Percentiles rank a stretch among this genome's conserved stretches.
Evolutionary conservation across 2,797 vertebrate species (phyloP).

Genomic region (Macroramphosus scolopax): DNA sequence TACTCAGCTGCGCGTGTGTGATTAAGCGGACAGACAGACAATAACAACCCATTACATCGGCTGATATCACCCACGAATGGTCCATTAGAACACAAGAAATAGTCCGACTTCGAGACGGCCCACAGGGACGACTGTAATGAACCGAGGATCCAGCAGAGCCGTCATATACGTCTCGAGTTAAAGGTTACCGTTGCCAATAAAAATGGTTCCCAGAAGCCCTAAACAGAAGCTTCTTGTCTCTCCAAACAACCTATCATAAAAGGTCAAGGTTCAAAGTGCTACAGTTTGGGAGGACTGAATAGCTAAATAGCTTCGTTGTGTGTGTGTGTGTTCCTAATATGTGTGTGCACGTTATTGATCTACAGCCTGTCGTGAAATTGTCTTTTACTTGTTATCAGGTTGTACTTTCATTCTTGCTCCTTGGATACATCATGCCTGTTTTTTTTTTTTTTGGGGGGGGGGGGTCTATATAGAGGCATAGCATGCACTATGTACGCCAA

Average conservation of each 20-base stretch:
- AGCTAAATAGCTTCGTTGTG: slow-evolving; percentile 2
- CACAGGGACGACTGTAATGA: slow-evolving; percentile 47
- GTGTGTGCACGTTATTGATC: slow-evolving; percentile 18
- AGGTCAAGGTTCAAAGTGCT: slow-evolving; percentile 56
- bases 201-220: slow-evolving; percentile 53
- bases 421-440: too few species aligned
- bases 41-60: too few species aligned
- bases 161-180: slow-evolving; percentile 63
- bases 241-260: slow-evolving; percentile 37
- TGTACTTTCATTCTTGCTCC: too few species aligned
- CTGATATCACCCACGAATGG: slow-evolving; percentile 4
- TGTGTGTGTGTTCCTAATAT: not conserved
- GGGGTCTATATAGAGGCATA: too few species aligned
- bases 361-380: slow-evolving; percentile 33
- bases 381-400: slow-evolving; percentile 7
- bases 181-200: slow-evolving; percentile 75
- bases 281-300: slow-evolving; percentile 11
- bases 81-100: slow-evolving; percentile 29
- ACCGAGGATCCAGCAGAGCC: slow-evolving; percentile 39
- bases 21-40: slow-evolving; percentile 25
- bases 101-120: slow-evolving; percentile 25
- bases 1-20: slow-evolving; percentile 25
- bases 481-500: too few species aligned
- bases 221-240: slow-evolving; percentile 36
- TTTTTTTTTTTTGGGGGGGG: too few species aligned